Evolutionary conservation across 2,113 vertebrate species (phyloP).

Genomic region (Saimiri boliviensis): DNA sequence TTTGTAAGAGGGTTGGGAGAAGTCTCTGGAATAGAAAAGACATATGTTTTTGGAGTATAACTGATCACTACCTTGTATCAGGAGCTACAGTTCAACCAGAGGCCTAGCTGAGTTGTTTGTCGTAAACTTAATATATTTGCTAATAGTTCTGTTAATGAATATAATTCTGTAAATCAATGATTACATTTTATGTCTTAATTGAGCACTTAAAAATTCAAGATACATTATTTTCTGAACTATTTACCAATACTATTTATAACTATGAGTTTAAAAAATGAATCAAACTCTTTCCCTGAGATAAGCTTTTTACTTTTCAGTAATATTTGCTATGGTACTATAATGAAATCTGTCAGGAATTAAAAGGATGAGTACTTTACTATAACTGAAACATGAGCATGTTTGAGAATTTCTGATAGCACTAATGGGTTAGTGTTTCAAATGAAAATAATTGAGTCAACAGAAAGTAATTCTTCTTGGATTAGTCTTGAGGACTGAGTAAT

Average conservation of each 20-base stretch:
- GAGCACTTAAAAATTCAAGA: conserved; percentile 12
- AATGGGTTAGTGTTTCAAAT: neutral
- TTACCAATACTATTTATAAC: conserved; percentile 35
- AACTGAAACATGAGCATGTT: neutral
- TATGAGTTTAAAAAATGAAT: neutral
- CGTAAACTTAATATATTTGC: neutral
- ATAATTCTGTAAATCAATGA: neutral
- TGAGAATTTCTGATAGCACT: neutral
- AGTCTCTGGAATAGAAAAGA: neutral
- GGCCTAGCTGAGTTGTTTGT: neutral
- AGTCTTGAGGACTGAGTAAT: neutral
- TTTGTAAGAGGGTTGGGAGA: neutral
- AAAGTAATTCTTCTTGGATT: neutral
- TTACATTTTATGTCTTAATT: neutral
- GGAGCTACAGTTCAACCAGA: neutral
- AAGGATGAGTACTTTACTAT: neutral
- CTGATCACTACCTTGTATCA: neutral
- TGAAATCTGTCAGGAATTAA: neutral
- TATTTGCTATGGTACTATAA: neutral
- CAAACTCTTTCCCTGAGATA: neutral
- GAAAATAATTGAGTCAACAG: conserved; percentile 23
- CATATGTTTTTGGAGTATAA: neutral
- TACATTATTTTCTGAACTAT: neutral
- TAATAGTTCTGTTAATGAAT: neutral
- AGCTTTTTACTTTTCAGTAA: neutral